Evolutionary conservation across 2,113 vertebrate genomes (phyloP).

Genomic region (Athene cunicularia): DNA sequence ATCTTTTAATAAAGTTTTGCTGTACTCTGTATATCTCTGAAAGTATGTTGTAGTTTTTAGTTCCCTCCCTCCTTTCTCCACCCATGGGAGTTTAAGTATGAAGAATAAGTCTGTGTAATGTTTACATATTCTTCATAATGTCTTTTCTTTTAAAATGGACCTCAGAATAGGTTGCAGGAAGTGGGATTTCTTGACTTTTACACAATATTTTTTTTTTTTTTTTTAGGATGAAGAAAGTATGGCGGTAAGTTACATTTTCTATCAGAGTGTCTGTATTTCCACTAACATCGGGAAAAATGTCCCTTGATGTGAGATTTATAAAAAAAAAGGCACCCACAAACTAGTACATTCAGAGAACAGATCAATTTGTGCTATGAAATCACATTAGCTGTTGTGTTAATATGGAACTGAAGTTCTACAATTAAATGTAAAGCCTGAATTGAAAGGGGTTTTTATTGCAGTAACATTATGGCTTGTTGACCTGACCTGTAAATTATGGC

Average conservation of each 20-base stretch:
- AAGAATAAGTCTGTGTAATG: not conserved
- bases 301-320: not conserved
- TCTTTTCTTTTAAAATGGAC: not conserved
- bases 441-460: not conserved
- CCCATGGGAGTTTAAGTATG: not conserved
- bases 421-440: not conserved
- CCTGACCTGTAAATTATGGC: not conserved
- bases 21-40: not conserved
- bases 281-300: not conserved
- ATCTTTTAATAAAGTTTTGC: not conserved
- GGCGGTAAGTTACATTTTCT: not conserved
- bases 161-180: not conserved
- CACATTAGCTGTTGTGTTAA: not conserved
- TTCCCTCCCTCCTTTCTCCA: accelerated
- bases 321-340: not conserved
- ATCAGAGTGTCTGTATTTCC: not conserved
- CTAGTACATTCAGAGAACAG: not conserved
- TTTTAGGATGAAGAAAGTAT: not conserved
- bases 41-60: not conserved
- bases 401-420: not conserved
- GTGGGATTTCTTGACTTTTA: not conserved
- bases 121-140: not conserved
- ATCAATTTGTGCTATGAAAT: not conserved
- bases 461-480: not conserved
- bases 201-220: too few relatives aligned